phyloP scores from a whole-genome alignment of 2,797 vertebrate genomes.

The Streptopelia turtur region DNA sequence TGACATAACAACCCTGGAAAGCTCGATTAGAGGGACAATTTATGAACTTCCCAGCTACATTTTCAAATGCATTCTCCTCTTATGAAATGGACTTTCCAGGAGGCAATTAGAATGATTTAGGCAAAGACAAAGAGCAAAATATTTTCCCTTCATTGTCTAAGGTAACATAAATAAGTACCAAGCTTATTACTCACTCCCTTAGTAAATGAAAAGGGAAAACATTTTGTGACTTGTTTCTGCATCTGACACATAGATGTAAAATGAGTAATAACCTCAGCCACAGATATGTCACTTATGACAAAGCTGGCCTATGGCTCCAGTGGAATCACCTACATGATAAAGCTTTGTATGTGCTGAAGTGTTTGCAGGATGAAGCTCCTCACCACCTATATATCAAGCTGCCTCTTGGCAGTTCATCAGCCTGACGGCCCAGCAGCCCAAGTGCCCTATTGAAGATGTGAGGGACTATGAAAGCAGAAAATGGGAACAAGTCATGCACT shows the following conservation, averaged over 20 bases:
- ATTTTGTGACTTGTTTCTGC: slow-evolving; percentile 41
- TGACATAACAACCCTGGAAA: neutral
- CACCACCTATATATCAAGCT: neutral
- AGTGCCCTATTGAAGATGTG: slow-evolving; percentile 47
- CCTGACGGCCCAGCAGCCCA: neutral
- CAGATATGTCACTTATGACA: slow-evolving; percentile 27
- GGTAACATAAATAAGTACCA: neutral
- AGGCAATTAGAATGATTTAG: slow-evolving; percentile 52
- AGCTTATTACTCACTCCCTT: slow-evolving; percentile 41
- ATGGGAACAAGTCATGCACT: slow-evolving; percentile 47
- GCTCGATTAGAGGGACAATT: slow-evolving; percentile 17
- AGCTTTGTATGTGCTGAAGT: slow-evolving; percentile 50
- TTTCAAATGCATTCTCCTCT: slow-evolving; percentile 57
- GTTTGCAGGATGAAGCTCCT: slow-evolving; percentile 48
- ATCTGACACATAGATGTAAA: slow-evolving; percentile 8
- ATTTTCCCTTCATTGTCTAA: slow-evolving; percentile 62
- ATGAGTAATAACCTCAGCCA: slow-evolving; percentile 23
- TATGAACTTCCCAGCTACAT: slow-evolving; percentile 25
- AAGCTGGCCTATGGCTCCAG: slow-evolving; percentile 28
- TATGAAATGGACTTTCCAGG: slow-evolving; percentile 54
- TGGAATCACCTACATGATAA: slow-evolving; percentile 31
- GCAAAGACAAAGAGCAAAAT: slow-evolving; percentile 59
- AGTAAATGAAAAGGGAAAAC: slow-evolving; percentile 16
- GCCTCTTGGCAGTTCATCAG: slow-evolving; percentile 30
- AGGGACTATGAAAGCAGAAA: slow-evolving; percentile 16